Base-by-base conservation (phyloP, 2,797 vertebrate genomes). In the Scomberomorus guttatus region DNA sequence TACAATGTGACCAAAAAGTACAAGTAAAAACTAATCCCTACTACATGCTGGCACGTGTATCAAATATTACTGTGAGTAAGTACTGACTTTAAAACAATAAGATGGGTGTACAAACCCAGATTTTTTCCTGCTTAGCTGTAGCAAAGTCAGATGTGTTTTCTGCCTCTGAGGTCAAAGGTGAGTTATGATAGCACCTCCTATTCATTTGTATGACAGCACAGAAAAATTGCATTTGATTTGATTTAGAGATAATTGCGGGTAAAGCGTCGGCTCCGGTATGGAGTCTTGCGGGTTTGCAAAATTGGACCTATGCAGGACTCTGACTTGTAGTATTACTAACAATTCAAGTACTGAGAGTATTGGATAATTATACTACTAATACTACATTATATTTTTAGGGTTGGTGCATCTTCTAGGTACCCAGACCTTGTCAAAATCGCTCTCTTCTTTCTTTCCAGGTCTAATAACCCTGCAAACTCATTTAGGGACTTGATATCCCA, bases 391-490 rank as follows among this genome's bases (percentile, higher is more conserved):
- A n/a, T 69, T 70, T 74, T 62, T 46, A 52, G 22, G 24, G 29
- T 44, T 32, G 29, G 17, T 55, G 42, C 25, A 65, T 62, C 14
- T 39, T 48, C 57, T 9, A 66, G 27, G 57, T 34, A 34, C 10
- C 8, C 9, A 25, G 5, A 51, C 54, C 37, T 9, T 56, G 18
- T 55, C 46, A 67, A 48, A 52, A 63, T 48, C 44, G 3, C 1
- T 50, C 5, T 50, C 32, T 68, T 74, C 34, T 37, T 68, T 24
- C 44, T 8, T 77, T 63, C 34, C 46, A 34, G n/a, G 22, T 81
- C 48, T 72, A 77, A 81, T 75, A 80, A 79, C 48, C 5, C 51
- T 79, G 22, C 17, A 34, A 75, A 73, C 27, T 67, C 57, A 72
- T 71, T 72, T 75, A 70, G 65, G 69, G 51, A 15, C 18, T 46